These are phyloP conservation scores for Lomographa bimaculata DNA, from an alignment of 2,888 invertebrate genomes.

Conservation along the genomic window DNA sequence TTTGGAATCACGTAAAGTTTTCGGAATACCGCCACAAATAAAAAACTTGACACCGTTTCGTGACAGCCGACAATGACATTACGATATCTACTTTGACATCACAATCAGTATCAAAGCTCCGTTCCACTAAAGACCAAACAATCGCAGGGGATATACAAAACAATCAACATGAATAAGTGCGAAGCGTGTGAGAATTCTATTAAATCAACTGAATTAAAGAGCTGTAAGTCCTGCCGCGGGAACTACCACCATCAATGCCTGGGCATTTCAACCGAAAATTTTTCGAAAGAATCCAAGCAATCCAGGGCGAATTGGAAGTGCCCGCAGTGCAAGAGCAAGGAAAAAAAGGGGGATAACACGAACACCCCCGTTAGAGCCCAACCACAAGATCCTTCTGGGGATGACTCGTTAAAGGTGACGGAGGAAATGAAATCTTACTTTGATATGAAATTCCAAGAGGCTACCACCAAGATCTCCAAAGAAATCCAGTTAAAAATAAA, in stretches of 20 bases:
- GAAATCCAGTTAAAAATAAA: neutral
- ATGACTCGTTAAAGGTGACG: too few species aligned
- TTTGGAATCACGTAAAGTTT: too few species aligned
- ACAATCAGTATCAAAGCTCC: too few species aligned
- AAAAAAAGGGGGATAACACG: constrained; percentile 1
- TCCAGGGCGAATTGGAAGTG: constrained; percentile 1
- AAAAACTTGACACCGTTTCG: too few species aligned
- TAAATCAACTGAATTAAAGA: neutral
- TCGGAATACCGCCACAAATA: too few species aligned
- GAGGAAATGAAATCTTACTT: neutral
- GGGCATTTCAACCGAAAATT: neutral
- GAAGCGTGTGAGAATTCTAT: neutral
- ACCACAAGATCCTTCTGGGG: too few species aligned
- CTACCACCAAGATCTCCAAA: neutral
- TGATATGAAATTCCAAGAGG: neutral
- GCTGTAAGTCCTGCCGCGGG: neutral
- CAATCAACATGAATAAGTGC: too few species aligned
- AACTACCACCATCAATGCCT: neutral
- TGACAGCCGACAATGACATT: too few species aligned
- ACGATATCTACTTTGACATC: too few species aligned
- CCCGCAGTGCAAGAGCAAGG: neutral
- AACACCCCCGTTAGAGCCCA: constrained; percentile 1
- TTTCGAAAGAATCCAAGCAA: constrained; percentile 1
- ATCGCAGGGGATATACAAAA: too few species aligned
- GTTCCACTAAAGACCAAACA: too few species aligned